phyloP scores from a whole-genome alignment of 30 jellyfish, hydroid and myxozoan species.

The Pseudorhiza aurosa region DNA sequence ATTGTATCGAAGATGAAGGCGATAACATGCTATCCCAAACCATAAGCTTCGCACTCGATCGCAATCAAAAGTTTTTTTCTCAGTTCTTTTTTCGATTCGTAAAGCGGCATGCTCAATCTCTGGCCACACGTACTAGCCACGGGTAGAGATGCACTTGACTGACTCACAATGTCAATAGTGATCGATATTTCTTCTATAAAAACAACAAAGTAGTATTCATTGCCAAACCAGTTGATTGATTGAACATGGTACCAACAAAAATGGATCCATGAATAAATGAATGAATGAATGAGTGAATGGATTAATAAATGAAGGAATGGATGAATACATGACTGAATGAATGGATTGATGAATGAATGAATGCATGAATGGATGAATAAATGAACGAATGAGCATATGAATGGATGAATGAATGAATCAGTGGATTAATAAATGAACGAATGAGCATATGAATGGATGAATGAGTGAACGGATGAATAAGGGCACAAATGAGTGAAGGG shows the following conservation, averaged over 20 bases:
- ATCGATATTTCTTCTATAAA: conserved; percentile 79
- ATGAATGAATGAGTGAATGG: neutral
- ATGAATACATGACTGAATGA: neutral
- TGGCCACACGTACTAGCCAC: conserved; percentile 96
- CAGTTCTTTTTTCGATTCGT: conserved; percentile 76
- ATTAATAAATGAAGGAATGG: neutral
- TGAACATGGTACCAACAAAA: neutral
- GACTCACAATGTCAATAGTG: conserved; percentile 73
- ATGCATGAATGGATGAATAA: neutral
- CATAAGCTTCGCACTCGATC: conserved; percentile 84
- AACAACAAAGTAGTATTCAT: neutral
- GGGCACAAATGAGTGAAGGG: neutral
- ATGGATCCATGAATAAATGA: neutral
- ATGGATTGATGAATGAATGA: neutral
- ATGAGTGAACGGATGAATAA: neutral
- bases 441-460: neutral
- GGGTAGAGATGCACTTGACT: conserved; percentile 73
- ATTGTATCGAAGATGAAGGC: too few relatives aligned
- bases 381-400: neutral
- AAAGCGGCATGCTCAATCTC: conserved; percentile 86
- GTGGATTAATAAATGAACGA: neutral
- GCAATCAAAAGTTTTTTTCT: conserved; percentile 82
- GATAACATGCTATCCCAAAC: conserved; percentile 54
- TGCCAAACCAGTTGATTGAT: neutral
- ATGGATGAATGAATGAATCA: neutral